These are phyloP conservation scores for Scaptomyza parva DNA, from an alignment of 2,888 invertebrate species.

Conservation along the genomic window DNA sequence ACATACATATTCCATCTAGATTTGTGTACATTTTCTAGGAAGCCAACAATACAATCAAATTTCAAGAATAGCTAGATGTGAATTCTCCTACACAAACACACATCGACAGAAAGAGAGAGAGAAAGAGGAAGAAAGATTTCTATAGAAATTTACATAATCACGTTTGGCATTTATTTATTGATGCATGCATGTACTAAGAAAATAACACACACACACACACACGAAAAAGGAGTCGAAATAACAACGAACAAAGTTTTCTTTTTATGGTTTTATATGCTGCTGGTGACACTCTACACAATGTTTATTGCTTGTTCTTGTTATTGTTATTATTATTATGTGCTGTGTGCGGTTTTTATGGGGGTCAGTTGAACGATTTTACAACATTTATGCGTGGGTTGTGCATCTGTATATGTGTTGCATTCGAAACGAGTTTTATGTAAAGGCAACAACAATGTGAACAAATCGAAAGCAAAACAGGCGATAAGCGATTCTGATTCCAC, in stretches of 20 bases:
- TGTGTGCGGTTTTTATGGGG: constrained; percentile 48
- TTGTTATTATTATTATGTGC: constrained; percentile 1
- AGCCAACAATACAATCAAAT: constrained; percentile 1
- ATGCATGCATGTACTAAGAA: constrained; percentile 58
- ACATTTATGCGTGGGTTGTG: constrained; percentile 71
- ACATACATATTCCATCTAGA: neutral
- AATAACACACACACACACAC: neutral
- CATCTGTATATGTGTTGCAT: constrained; percentile 51
- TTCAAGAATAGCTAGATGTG: constrained; percentile 8
- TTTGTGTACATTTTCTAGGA: constrained; percentile 9
- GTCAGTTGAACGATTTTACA: constrained; percentile 72
- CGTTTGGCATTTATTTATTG: constrained; percentile 79
- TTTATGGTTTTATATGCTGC: constrained; percentile 30
- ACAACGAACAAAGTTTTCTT: constrained; percentile 27
- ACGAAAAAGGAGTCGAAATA: constrained; percentile 32
- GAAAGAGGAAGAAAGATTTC: constrained; percentile 50
- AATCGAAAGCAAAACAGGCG: constrained; percentile 42
- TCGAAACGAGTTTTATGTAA: constrained; percentile 49
- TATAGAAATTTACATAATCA: constrained; percentile 77
- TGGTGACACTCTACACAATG: constrained; percentile 15
- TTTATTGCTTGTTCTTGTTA: constrained; percentile 22
- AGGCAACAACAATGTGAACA: constrained; percentile 28
- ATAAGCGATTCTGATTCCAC: constrained; percentile 21
- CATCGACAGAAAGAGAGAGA: too few relatives aligned
- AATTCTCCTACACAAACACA: constrained; percentile 23